phyloP scores from a whole-genome alignment of 2,888 invertebrate species.

The Chirona hameri region DNA sequence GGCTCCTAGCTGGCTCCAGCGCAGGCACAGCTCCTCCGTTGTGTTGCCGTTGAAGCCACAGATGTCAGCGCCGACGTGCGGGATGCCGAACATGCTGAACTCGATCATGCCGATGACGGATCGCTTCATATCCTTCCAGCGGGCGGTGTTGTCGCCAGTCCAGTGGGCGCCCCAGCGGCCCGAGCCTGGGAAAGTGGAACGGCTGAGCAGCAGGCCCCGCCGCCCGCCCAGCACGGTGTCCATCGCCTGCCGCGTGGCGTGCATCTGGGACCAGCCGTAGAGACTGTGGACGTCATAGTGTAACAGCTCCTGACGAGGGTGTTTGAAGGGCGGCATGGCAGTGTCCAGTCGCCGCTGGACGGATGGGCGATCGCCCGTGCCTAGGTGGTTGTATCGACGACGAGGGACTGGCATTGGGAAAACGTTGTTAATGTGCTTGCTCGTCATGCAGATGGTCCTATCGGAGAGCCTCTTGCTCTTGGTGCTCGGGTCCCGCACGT shows the following conservation, averaged over 20 bases:
- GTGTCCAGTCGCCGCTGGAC: no score
- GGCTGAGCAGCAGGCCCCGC: no score
- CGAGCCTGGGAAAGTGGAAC: slow-evolving; percentile 40
- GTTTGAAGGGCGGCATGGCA: neutral
- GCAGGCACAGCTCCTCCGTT: no score
- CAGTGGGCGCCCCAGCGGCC: slow-evolving; percentile 69
- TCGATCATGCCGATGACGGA: slow-evolving; percentile 56
- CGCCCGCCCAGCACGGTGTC: slow-evolving; percentile 32
- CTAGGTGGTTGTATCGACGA: no score
- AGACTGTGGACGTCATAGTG: slow-evolving; percentile 45
- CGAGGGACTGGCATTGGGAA: slow-evolving; percentile 41
- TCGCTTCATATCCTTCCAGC: slow-evolving; percentile 35
- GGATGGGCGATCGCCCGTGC: no score
- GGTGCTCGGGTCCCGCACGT: neutral
- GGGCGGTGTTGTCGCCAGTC: slow-evolving; percentile 63
- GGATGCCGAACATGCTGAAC: slow-evolving; percentile 72
- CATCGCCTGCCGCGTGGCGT: slow-evolving; percentile 39
- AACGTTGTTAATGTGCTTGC: slow-evolving; percentile 42
- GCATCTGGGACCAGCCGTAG: slow-evolving; percentile 43
- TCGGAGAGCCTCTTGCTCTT: slow-evolving; percentile 34
- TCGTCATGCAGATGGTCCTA: slow-evolving; percentile 38
- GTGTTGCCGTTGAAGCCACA: no score
- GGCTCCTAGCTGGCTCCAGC: no score
- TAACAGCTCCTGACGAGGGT: neutral
- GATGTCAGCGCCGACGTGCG: no score